Conservation (phyloP, 2,888 invertebrate genomes). For the Heliconius cydno region DNA sequence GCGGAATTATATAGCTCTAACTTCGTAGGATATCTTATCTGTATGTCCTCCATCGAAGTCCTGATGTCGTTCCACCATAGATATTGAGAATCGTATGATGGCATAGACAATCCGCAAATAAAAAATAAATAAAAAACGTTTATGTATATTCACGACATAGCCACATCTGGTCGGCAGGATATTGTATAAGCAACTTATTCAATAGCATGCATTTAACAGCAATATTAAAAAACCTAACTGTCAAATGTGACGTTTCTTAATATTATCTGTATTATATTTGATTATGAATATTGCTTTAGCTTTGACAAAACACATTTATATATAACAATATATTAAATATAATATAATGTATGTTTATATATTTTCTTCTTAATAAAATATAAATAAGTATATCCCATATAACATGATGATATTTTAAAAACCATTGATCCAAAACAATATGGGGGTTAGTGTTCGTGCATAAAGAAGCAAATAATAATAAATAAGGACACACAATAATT, state of each 20-base stretch:
- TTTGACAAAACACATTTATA: constrained; percentile 7
- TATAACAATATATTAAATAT: neutral
- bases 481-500: constrained; percentile 53
- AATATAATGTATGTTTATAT: constrained; percentile 6
- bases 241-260: neutral
- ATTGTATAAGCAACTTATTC: constrained; percentile 21
- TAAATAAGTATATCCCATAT: constrained; percentile 10
- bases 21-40: constrained; percentile 48
- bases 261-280: constrained; percentile 13
- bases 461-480: constrained; percentile 57
- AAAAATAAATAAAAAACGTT: constrained; percentile 29
- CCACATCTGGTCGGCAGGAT: constrained; percentile 39
- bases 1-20: constrained; percentile 59
- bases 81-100: constrained; percentile 67
- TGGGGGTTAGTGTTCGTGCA: constrained; percentile 72
- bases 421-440: constrained; percentile 21
- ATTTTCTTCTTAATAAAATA: constrained; percentile 12
- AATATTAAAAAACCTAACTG: constrained; percentile 15
- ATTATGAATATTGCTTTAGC: neutral
- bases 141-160: constrained; percentile 26
- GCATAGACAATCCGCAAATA: constrained; percentile 61
- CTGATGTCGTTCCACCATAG: constrained; percentile 62
- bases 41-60: constrained; percentile 34
- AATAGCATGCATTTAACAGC: constrained; percentile 37
- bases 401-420: constrained; percentile 13